phyloP scores from a whole-genome alignment of 2,797 vertebrate species.

The Ptychadena robeensis region DNA sequence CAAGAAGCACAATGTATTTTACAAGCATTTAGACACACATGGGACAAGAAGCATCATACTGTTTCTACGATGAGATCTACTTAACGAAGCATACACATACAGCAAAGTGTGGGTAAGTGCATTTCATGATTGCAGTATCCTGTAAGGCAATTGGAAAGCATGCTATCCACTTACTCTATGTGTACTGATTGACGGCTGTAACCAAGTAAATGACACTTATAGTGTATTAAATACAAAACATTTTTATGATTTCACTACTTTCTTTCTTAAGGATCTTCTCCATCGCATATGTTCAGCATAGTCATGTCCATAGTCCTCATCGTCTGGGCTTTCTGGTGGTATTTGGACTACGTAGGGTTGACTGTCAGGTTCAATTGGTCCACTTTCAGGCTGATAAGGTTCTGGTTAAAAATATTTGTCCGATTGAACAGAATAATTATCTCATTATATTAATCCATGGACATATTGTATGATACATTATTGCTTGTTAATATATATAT shows the following conservation, averaged over 20 bases:
- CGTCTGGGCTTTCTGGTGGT: slow-evolving; percentile 81
- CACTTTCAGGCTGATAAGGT: slow-evolving; percentile 79
- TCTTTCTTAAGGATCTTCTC: slow-evolving; percentile 82
- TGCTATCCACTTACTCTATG: slow-evolving; percentile 59
- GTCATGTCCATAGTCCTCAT: slow-evolving; percentile 85
- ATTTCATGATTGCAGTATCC: slow-evolving; percentile 53
- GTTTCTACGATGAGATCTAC: slow-evolving; percentile 60
- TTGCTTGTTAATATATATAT: slow-evolving; percentile 12
- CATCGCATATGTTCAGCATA: slow-evolving; percentile 78
- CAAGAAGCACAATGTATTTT: slow-evolving; percentile 69
- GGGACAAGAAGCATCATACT: slow-evolving; percentile 48
- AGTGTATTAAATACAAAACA: slow-evolving; percentile 38
- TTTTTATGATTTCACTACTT: slow-evolving; percentile 76
- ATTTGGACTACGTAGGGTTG: slow-evolving; percentile 81
- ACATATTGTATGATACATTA: slow-evolving; percentile 68
- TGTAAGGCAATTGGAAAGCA: slow-evolving; percentile 58
- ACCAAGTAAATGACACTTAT: slow-evolving; percentile 66
- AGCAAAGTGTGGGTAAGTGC: slow-evolving; percentile 55
- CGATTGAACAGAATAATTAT: slow-evolving; percentile 84
- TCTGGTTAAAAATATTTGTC: slow-evolving; percentile 92
- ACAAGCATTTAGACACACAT: slow-evolving; percentile 70
- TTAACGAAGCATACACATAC: slow-evolving; percentile 65
- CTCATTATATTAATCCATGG: slow-evolving; percentile 75
- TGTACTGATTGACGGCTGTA: slow-evolving; percentile 68
- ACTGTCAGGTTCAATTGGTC: slow-evolving; percentile 85